phyloP scores from a whole-genome alignment of 2,888 invertebrate species.

The Zaprionus bogoriensis region DNA sequence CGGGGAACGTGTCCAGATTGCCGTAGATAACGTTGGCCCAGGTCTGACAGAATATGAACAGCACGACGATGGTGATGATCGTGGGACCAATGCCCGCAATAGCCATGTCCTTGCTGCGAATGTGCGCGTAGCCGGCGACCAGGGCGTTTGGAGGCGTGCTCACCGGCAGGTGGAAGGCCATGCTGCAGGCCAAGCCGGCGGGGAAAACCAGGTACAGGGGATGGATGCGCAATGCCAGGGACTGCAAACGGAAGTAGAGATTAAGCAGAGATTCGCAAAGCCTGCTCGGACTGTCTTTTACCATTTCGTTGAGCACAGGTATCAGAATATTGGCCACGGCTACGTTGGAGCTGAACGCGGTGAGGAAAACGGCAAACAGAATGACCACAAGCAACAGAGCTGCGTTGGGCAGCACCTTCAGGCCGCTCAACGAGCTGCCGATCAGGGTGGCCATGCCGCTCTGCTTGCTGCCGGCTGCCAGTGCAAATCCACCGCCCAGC shows the following conservation, averaged over 20 bases:
- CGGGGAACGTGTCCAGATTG: slow-evolving; percentile 85
- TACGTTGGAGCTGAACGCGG: slow-evolving; percentile 95
- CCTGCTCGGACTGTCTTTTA: slow-evolving; percentile 71
- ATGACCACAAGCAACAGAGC: slow-evolving; percentile 90
- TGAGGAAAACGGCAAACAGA: slow-evolving; percentile 89
- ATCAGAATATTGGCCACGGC: slow-evolving; percentile 94
- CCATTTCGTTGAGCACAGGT: slow-evolving; percentile 92
- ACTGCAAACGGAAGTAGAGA: slow-evolving; percentile 83
- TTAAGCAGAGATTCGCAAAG: neutral
- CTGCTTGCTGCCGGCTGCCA: slow-evolving; percentile 92
- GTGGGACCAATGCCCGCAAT: slow-evolving; percentile 91
- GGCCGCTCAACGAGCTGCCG: slow-evolving; percentile 87
- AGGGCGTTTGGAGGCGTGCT: slow-evolving; percentile 98
- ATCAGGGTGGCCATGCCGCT: slow-evolving; percentile 91
- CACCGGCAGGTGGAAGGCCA: slow-evolving; percentile 96
- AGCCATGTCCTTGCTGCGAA: slow-evolving; percentile 90
- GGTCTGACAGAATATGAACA: slow-evolving; percentile 89
- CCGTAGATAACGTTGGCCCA: slow-evolving; percentile 89
- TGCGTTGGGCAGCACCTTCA: slow-evolving; percentile 86
- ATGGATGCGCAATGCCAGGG: slow-evolving; percentile 88
- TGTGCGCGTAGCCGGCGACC: slow-evolving; percentile 91
- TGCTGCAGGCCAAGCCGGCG: slow-evolving; percentile 93
- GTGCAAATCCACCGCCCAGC: slow-evolving; percentile 95
- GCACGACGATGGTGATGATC: slow-evolving; percentile 88
- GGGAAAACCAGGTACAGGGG: slow-evolving; percentile 95